Conservation (phyloP, 2,797 vertebrate species). For the Garrulus glandarius region DNA sequence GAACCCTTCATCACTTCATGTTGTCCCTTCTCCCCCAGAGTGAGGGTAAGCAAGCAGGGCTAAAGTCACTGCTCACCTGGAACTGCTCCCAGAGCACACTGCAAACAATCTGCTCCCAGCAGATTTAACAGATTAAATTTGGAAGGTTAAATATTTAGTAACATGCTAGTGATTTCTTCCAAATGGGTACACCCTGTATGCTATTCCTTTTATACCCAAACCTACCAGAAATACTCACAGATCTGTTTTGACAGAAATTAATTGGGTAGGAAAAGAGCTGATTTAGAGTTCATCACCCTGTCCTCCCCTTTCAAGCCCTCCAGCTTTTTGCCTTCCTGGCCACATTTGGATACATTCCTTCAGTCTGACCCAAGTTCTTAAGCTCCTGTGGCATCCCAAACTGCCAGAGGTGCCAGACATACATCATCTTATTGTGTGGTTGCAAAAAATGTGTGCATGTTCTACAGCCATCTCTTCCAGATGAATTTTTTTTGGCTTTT, state of each 20-base stretch:
- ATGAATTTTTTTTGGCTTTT: neutral
- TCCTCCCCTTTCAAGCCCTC: neutral
- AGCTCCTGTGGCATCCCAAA: neutral
- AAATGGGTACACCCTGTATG: neutral
- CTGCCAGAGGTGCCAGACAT: neutral
- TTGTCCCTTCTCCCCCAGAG: neutral
- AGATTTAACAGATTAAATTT: neutral
- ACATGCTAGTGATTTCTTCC: neutral
- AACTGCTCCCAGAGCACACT: neutral
- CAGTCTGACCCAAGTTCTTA: neutral
- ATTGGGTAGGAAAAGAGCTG: neutral
- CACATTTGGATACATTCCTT: neutral
- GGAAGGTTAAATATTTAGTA: conserved; percentile 19
- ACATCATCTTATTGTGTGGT: neutral
- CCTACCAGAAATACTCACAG: neutral
- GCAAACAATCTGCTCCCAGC: neutral
- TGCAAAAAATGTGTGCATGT: neutral
- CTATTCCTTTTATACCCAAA: neutral
- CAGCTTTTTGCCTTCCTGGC: neutral
- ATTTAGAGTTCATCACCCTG: neutral
- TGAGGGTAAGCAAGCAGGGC: neutral
- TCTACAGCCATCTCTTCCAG: neutral
- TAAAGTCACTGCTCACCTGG: neutral
- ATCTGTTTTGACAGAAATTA: neutral
- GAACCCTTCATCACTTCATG: neutral